Conservation (phyloP, 1,140 invertebrate species). For the Hycleus phaleratus region DNA sequence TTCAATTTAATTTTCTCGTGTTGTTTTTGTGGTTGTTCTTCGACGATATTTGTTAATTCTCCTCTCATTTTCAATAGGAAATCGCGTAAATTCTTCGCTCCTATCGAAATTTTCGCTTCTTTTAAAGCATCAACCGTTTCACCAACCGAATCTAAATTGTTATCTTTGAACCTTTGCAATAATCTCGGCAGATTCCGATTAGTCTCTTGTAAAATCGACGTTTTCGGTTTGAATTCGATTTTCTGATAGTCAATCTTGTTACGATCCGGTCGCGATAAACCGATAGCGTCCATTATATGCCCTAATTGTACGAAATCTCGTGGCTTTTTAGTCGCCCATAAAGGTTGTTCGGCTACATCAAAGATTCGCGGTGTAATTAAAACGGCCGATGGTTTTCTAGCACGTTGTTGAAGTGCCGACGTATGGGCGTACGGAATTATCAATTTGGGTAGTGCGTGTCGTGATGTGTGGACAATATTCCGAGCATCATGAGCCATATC, state of each 20-base stretch:
- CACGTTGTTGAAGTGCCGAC: conserved; percentile 7
- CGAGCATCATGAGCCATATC: conserved; percentile 30
- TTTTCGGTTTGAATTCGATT: conserved; percentile 19
- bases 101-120: conserved; percentile 12
- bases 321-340: neutral
- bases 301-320: conserved; percentile 18
- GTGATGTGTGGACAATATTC: conserved; percentile 18
- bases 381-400: conserved; percentile 19
- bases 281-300: conserved; percentile 23
- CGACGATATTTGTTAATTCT: conserved; percentile 5
- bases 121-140: conserved; percentile 13
- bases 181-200: neutral
- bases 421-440: conserved; percentile 19
- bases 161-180: conserved; percentile 5
- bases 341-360: conserved; percentile 18
- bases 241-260: conserved; percentile 11
- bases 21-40: neutral
- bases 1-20: conserved; percentile 1
- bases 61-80: conserved; percentile 18
- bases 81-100: conserved; percentile 8
- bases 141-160: neutral
- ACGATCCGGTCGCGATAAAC: conserved; percentile 18
- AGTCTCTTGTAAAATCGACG: neutral
- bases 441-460: conserved; percentile 20
- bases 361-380: conserved; percentile 31